Base-by-base conservation (phyloP, 2,113 vertebrate genomes). In the Prochilodus magdalenae region DNA sequence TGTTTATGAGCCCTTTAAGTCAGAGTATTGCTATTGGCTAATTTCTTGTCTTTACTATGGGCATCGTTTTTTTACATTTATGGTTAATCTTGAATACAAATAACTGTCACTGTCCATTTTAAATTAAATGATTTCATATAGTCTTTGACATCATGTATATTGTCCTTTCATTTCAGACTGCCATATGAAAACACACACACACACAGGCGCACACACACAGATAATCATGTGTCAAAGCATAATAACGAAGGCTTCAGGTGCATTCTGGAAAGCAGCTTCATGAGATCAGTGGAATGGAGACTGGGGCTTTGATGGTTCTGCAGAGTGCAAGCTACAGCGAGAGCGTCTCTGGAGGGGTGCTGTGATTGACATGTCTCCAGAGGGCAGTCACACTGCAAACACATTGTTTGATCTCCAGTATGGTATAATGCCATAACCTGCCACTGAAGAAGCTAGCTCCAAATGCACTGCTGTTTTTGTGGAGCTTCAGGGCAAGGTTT, bases 71-170 rank as follows among this genome's bases (percentile, higher is more conserved):
- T n/a, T n/a, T n/a, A n/a, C n/a, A n/a, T n/a, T n/a, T n/a, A n/a
- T n/a, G n/a, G n/a, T n/a, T n/a, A n/a, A n/a, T n/a, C n/a, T n/a
- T n/a, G n/a, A n/a, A n/a, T n/a, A n/a, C n/a, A n/a, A n/a, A n/a
- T n/a, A n/a, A n/a, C n/a, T n/a, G n/a, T n/a, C n/a, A n/a, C n/a
- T n/a, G n/a, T n/a, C n/a, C n/a, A n/a, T n/a, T n/a, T n/a, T 75
- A 67, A 82, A 82, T 75, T 26, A 65, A 69, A 69, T 67, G 44
- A 75, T 81, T 81, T 55, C 49, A 74, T 75, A 67, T 81, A n/a
- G n/a, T 57, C 60, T 22, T 27, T 33, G 40, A 33, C 73, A 75
- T 66, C 73, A 82, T 70, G 49, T 18, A 75, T 59, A 69, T 60
- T 75, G 74, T 69, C 44, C 44, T 73, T 53, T 66, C 72, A 24